A percentile compares a stretch with the other conserved stretches of the same genome.
These are phyloP conservation scores for Diaprepes abbreviatus DNA, from an alignment of 2,888 invertebrate species.

Conservation along the genomic window DNA sequence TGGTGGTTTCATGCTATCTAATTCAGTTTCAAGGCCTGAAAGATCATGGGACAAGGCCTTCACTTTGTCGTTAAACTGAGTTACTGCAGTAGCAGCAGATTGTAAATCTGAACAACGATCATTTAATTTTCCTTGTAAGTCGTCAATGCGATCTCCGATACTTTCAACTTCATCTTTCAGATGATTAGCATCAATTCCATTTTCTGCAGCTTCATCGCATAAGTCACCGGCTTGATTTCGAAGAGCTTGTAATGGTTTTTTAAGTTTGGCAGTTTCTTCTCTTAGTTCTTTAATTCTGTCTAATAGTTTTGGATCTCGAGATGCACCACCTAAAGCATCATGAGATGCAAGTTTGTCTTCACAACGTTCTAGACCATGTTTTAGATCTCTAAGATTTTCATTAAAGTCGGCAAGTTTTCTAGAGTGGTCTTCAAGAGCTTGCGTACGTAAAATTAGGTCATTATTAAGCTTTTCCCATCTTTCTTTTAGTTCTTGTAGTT, in stretches of 20 bases:
- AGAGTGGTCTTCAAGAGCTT: conserved; percentile 86
- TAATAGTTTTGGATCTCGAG: conserved; percentile 85
- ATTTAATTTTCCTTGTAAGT: conserved; percentile 81
- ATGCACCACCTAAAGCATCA: conserved; percentile 80
- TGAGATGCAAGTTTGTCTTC: conserved; percentile 87
- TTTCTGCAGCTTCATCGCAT: conserved; percentile 80
- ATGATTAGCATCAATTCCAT: conserved; percentile 82
- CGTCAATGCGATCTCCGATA: conserved; percentile 81
- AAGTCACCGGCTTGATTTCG: conserved; percentile 81
- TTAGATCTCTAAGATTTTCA: conserved; percentile 87
- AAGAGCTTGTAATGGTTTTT: conserved; percentile 76
- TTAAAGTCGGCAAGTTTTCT: conserved; percentile 87
- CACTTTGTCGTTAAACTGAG: conserved; percentile 90
- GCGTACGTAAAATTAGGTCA: conserved; percentile 81
- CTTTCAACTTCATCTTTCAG: conserved; percentile 84
- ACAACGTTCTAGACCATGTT: conserved; percentile 87
- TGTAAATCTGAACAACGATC: conserved; percentile 85
- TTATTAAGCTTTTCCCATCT: conserved; percentile 94
- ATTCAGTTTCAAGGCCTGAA: conserved; percentile 83
- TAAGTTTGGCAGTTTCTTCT: conserved; percentile 85
- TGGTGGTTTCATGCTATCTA: conserved; percentile 88
- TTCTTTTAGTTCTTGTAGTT: conserved; percentile 84
- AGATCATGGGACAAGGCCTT: conserved; percentile 84
- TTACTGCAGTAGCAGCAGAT: conserved; percentile 87
- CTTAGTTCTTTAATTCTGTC: conserved; percentile 87